These are phyloP conservation scores for Pangasius djambal DNA, from an alignment of 2,797 vertebrate genomes.

Conservation along the genomic window DNA sequence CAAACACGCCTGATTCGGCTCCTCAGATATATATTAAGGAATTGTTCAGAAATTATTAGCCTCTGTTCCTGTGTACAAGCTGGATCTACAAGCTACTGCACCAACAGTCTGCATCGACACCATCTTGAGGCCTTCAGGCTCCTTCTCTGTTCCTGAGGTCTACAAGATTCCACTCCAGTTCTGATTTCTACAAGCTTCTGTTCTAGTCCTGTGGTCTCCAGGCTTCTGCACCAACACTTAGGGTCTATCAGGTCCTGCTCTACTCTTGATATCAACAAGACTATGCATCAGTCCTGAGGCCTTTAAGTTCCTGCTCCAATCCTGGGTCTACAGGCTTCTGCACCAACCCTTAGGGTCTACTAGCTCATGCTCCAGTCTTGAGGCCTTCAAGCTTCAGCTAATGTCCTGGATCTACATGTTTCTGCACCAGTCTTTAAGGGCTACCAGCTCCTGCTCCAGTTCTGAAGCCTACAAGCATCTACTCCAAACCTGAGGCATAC, in stretches of 20 bases:
- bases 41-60: background rate
- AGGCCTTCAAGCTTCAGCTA: background rate
- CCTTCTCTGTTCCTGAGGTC: background rate
- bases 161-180: background rate
- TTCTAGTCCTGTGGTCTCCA: background rate
- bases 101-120: background rate
- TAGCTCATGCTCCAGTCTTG: background rate
- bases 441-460: background rate
- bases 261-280: background rate
- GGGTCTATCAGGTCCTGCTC: background rate
- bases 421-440: background rate
- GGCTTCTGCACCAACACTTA: background rate
- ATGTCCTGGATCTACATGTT: background rate
- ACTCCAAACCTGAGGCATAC: background rate
- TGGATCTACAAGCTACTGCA: background rate
- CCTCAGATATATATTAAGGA: background rate
- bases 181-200: background rate
- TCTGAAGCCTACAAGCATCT: background rate
- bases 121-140: background rate
- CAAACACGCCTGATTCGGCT: background rate
- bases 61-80: background rate
- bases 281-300: too few relatives aligned
- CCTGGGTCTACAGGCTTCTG: background rate
- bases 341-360: too few relatives aligned
- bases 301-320: background rate